A percentile compares a stretch with the other conserved stretches of the same genome.
Conservation (phyloP, 2,888 invertebrate species). For the Scelioninae gen. 2 region DNA sequence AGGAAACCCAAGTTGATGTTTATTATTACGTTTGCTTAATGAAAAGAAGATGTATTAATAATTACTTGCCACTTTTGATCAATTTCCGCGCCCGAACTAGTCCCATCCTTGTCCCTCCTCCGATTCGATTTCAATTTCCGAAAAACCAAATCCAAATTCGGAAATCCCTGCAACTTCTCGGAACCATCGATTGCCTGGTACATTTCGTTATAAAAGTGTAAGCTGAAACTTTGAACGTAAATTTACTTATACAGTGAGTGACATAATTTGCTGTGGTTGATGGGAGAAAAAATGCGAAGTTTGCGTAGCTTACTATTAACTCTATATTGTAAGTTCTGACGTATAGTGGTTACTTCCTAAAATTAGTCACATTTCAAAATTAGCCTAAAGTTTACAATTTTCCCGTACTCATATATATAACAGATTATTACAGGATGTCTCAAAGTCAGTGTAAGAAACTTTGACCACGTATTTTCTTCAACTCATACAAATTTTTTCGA, state of each 20-base stretch:
- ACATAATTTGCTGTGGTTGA: conserved; percentile 46
- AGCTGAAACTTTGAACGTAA: conserved; percentile 40
- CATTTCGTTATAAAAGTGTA: too few species aligned
- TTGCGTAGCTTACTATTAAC: conserved; percentile 38
- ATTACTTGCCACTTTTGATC: too few species aligned
- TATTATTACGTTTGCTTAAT: too few species aligned
- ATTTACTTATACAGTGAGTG: conserved; percentile 45
- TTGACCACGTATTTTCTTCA: too few species aligned
- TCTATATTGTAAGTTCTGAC: conserved; percentile 36
- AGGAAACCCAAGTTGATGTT: too few species aligned
- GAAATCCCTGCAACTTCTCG: too few species aligned
- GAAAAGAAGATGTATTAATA: too few species aligned
- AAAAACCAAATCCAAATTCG: conserved; percentile 10
- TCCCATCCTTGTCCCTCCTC: conserved; percentile 47
- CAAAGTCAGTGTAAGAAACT: too few species aligned
- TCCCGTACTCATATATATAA: too few species aligned
- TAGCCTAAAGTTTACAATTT: conserved; percentile 13
- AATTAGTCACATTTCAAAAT: conserved; percentile 38
- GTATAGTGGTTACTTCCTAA: conserved; percentile 30
- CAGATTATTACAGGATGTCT: too few species aligned
- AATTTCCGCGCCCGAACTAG: conserved; percentile 53
- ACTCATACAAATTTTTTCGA: too few species aligned
- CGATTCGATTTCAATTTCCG: conserved; percentile 18
- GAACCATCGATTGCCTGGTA: too few species aligned
- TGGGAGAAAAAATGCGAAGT: conserved; percentile 31